A percentile compares a stretch with the other conserved stretches of the same genome.
phyloP scores from a whole-genome alignment of 2,888 invertebrate genomes.

The Watsonalla binaria region DNA sequence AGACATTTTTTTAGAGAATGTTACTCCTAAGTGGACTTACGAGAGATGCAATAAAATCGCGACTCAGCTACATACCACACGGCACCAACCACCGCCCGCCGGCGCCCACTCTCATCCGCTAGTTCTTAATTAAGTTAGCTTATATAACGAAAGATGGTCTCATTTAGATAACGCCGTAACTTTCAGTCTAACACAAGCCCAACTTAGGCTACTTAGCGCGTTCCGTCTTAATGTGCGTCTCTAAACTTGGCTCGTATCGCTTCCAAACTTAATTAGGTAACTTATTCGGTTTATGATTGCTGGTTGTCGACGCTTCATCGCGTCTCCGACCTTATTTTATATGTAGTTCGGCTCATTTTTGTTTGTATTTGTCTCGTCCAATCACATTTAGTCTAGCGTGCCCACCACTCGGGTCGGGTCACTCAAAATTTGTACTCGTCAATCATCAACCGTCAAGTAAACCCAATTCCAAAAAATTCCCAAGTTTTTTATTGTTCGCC shows the following conservation, averaged over 20 bases:
- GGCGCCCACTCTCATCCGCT: conserved; percentile 77
- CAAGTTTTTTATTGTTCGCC: too few species aligned
- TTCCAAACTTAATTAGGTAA: conserved; percentile 52
- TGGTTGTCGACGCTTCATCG: conserved; percentile 19
- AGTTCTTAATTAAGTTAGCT: conserved; percentile 80
- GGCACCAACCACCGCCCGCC: conserved; percentile 49
- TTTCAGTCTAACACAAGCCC: conserved; percentile 61
- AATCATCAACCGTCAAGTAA: too few species aligned
- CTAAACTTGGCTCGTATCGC: conserved; percentile 36
- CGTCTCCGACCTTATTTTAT: too few species aligned
- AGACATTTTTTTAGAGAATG: too few species aligned
- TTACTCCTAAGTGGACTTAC: background rate
- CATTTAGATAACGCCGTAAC: conserved; percentile 79
- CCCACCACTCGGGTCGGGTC: too few species aligned
- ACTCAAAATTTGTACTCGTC: too few species aligned
- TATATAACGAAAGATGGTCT: conserved; percentile 80
- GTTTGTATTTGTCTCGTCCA: too few species aligned
- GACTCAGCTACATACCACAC: conserved; percentile 39
- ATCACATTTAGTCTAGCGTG: too few species aligned
- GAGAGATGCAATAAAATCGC: too few species aligned
- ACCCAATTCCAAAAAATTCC: too few species aligned
- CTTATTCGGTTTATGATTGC: conserved; percentile 42
- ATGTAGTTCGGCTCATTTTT: too few species aligned
- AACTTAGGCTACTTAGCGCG: conserved; percentile 67
- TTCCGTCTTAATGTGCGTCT: conserved; percentile 44